Evolutionary conservation across 2,113 vertebrate species (phyloP).

Genomic region (Falco punctatus): DNA sequence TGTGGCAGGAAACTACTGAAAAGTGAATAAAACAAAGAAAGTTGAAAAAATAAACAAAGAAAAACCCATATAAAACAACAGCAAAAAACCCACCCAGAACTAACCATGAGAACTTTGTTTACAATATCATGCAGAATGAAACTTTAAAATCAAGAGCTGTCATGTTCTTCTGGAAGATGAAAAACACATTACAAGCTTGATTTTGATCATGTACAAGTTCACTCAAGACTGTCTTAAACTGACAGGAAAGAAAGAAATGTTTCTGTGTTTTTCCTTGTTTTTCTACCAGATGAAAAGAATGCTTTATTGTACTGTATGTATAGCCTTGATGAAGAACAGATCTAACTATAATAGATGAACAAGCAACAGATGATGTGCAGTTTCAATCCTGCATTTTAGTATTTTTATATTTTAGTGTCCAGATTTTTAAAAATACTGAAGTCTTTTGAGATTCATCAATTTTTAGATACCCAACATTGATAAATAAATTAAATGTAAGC

Average conservation of each 20-base stretch:
- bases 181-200: constrained; percentile 22
- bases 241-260: background rate
- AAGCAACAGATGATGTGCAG: background rate
- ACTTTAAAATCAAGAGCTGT: constrained; percentile 20
- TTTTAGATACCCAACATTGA: background rate
- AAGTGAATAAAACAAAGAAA: background rate
- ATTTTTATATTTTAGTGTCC: background rate
- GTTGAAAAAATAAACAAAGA: background rate
- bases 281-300: constrained; percentile 39
- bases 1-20: background rate
- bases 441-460: background rate
- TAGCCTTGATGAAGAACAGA: background rate
- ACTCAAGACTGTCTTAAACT: constrained; percentile 30
- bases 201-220: constrained; percentile 50
- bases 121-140: background rate
- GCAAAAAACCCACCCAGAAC: background rate
- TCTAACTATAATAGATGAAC: background rate
- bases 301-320: constrained; percentile 4
- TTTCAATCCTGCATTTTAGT: background rate
- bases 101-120: background rate
- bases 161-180: constrained; percentile 29
- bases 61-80: background rate
- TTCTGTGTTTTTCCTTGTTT: constrained; percentile 26
- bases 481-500: background rate
- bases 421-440: background rate